Evolutionary conservation across 2,797 vertebrate genomes (phyloP), one percentile per base, ranked within the genome.

Genomic region (Parauchenoglanis ngamensis): DNA sequence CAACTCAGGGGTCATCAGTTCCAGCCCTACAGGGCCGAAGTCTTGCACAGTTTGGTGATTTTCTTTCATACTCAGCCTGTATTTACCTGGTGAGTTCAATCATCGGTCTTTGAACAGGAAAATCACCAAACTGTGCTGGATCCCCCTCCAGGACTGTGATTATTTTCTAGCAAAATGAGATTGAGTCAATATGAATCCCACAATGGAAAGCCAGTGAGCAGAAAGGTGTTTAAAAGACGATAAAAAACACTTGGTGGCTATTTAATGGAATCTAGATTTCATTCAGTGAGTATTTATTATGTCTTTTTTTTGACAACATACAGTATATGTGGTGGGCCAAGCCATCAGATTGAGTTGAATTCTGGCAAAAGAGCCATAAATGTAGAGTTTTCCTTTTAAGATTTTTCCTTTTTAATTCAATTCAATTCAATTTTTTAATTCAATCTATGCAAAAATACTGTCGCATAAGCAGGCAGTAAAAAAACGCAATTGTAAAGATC

Each of bases 161-260:
- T 67, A 63, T 40, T 61, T 81, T 81, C 78, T 81, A 46, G 79
- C 79, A 17, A 65, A 63, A 93, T 90, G 68, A 91, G 80, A 89
- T 90, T 80, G 89, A 84, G 92, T 92, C 91, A 91, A 91, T 92
- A 91, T 93, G 91, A 93, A 91, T 91, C 84, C 92, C 91, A 90
- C 90, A 92, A 92, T 76, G 83, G 89, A 90, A 75, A 80, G 31
- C 44, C 40, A 25, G 25, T 67, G 40, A 81, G 59, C 59, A 28
- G 44, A 82, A 82, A 31, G 44, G 23, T 8, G 2, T 67, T 82
- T 82, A 46, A 46, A 82, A 78, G 19, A 65, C 1, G 25, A 25
- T 23, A 44, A 7, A 61, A n/a, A 46, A 59, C 19, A 59, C 17
- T 17, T 8, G 76, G 52, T 19, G 15, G 57, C n/a, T 21, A 56